A percentile compares a stretch with the other conserved stretches of the same genome.
Conservation (phyloP, 2,797 vertebrate genomes). For the Selene dorsalis region DNA sequence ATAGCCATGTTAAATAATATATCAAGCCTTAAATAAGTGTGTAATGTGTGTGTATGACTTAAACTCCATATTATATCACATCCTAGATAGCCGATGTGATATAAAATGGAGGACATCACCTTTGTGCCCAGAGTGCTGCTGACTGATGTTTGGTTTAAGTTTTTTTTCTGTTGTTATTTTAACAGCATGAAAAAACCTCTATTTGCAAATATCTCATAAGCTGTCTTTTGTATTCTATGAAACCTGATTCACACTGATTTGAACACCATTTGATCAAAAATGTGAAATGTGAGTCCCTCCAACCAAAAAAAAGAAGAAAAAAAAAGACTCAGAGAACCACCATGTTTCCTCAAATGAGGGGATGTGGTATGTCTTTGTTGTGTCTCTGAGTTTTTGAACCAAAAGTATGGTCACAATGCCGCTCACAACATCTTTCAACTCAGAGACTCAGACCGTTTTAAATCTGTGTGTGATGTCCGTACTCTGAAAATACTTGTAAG, state of each 20-base stretch:
- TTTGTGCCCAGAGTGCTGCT: not conserved
- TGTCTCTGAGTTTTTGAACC: constrained; percentile 1
- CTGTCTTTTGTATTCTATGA: not conserved
- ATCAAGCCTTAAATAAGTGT: too few species aligned
- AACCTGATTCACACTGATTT: not conserved
- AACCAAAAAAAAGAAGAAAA: not conserved
- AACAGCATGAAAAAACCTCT: not conserved
- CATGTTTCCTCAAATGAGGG: not conserved
- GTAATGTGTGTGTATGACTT: too few species aligned
- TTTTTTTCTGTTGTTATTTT: too few species aligned
- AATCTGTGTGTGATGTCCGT: constrained; percentile 20
- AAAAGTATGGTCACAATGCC: constrained; percentile 4
- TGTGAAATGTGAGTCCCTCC: not conserved
- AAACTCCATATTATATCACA: too few species aligned
- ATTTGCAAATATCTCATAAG: not conserved
- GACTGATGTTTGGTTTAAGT: not conserved
- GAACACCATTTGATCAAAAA: not conserved
- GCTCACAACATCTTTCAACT: constrained; percentile 6
- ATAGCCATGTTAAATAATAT: too few species aligned
- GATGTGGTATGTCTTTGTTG: not conserved
- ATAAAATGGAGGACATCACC: not conserved
- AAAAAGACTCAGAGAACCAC: not conserved
- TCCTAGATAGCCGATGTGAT: too few species aligned
- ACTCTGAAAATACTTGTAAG: constrained; percentile 61
- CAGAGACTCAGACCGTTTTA: constrained; percentile 14